phyloP scores from a whole-genome alignment of 2,888 invertebrate species.

The Drosophila austrosaltans region DNA sequence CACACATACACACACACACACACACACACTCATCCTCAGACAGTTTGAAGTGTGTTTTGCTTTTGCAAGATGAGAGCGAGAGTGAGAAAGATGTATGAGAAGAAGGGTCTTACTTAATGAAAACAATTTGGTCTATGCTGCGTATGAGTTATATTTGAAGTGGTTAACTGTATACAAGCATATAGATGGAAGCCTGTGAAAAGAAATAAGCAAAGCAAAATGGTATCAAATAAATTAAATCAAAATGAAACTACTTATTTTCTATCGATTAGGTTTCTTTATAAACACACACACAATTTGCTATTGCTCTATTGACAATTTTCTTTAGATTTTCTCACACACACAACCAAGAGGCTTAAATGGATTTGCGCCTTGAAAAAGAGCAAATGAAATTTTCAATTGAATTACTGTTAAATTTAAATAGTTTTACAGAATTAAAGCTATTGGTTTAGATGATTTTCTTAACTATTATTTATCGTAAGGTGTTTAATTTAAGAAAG shows the following conservation, averaged over 20 bases:
- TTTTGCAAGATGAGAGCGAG: constrained; percentile 28
- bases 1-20: constrained; percentile 16
- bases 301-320: neutral
- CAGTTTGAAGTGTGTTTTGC: constrained; percentile 65
- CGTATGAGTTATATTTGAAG: constrained; percentile 66
- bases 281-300: neutral
- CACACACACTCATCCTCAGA: constrained; percentile 34
- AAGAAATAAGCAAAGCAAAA: neutral
- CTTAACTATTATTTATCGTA: neutral
- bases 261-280: neutral
- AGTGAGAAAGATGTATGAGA: neutral
- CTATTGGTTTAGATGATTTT: neutral
- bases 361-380: neutral
- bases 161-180: constrained; percentile 15
- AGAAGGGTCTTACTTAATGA: constrained; percentile 45
- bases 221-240: constrained; percentile 7
- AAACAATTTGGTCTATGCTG: constrained; percentile 66
- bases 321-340: neutral
- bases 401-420: neutral
- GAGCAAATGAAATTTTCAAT: neutral
- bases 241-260: constrained; percentile 9
- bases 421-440: neutral
- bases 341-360: neutral
- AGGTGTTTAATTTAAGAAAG: too few relatives aligned
- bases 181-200: neutral